phyloP scores from a whole-genome alignment of 2,113 vertebrate genomes.

The Peromyscus polionotus region DNA sequence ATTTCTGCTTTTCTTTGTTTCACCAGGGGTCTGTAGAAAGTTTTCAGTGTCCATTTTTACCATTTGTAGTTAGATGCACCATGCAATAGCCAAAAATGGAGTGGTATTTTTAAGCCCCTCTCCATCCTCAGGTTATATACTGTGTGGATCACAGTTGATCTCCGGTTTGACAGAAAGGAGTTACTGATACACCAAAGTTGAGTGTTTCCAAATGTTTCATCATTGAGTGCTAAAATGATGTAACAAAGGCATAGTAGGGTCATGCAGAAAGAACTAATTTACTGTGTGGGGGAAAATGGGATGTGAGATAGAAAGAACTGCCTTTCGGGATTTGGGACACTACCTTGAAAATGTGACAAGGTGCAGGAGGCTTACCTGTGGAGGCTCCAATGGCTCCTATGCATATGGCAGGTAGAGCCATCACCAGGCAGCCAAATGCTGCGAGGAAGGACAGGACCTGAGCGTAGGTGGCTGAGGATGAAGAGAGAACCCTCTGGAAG shows the following conservation, averaged over 20 bases:
- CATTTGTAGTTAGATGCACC: background rate
- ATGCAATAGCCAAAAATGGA: background rate
- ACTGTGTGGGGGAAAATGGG: background rate
- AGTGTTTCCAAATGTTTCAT: background rate
- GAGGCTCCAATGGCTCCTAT: constrained; percentile 98
- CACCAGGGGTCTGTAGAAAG: background rate
- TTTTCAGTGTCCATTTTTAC: background rate
- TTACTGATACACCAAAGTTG: background rate
- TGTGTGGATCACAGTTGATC: background rate
- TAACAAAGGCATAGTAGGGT: background rate
- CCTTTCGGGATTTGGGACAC: background rate
- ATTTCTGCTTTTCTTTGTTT: background rate
- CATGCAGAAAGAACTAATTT: background rate
- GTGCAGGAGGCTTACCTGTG: constrained; percentile 90
- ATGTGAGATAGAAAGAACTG: background rate
- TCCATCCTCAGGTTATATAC: background rate
- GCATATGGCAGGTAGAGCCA: constrained; percentile 95
- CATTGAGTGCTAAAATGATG: background rate
- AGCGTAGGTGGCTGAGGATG: constrained; percentile 97
- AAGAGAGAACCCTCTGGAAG: constrained; percentile 98
- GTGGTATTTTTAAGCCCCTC: background rate
- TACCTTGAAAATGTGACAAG: background rate
- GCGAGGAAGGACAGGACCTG: constrained; percentile 98
- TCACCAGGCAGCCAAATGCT: constrained; percentile 96
- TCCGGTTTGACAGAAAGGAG: background rate